Conservation (phyloP, 2,888 invertebrate genomes). For the Ischnura elegans region DNA sequence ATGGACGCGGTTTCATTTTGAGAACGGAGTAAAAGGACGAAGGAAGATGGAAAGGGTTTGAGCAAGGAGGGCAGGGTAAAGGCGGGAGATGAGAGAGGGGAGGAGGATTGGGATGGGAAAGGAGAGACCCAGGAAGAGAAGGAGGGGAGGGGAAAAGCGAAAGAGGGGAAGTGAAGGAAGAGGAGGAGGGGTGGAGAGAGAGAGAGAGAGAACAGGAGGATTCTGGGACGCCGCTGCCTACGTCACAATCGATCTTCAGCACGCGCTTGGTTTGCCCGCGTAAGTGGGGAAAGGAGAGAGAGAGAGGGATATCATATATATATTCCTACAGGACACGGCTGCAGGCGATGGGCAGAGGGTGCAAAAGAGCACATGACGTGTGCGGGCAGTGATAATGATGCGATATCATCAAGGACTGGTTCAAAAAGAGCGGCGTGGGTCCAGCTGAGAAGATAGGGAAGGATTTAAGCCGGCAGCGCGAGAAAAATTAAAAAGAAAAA, state of each 20-base stretch:
- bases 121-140: not conserved
- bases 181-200: not conserved
- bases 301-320: not conserved
- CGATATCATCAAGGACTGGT: not conserved
- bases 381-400: not conserved
- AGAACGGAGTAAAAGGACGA: too few relatives aligned
- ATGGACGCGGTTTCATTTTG: too few relatives aligned
- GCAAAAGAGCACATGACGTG: not conserved
- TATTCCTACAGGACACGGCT: not conserved
- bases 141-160: not conserved
- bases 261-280: slow-evolving; percentile 54
- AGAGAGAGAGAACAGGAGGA: not conserved
- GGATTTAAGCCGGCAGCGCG: not conserved
- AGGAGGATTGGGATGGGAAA: not conserved
- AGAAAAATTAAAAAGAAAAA: too few relatives aligned
- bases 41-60: not conserved
- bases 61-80: not conserved
- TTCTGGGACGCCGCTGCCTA: slow-evolving; percentile 65
- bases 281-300: slow-evolving; percentile 11
- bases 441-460: not conserved
- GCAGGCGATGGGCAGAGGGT: not conserved
- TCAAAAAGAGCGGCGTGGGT: not conserved
- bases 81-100: not conserved
- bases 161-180: not conserved
- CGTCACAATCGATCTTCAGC: slow-evolving; percentile 66